Evolutionary conservation across 1,140 invertebrate genomes (phyloP).

Genomic region (Ditylenchus dipsaci): DNA sequence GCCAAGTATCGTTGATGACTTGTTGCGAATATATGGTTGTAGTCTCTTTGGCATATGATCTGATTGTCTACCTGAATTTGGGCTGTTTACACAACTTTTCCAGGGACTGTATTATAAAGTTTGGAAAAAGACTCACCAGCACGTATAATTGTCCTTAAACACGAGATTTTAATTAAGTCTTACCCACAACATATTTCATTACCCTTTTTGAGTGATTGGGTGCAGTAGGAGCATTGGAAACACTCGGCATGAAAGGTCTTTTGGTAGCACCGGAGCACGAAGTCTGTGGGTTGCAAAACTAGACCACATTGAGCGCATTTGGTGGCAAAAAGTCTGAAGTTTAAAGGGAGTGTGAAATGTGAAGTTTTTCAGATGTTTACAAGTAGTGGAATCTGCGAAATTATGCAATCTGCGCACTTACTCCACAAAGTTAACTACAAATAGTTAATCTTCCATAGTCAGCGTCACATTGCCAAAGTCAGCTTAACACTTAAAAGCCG

Average conservation of each 20-base stretch:
- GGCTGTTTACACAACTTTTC: too few species aligned
- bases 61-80: slow-evolving; percentile 12
- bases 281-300: slow-evolving; percentile 15
- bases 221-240: slow-evolving; percentile 29
- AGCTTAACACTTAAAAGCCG: too few species aligned
- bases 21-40: slow-evolving; percentile 14
- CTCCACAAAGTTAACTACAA: too few species aligned
- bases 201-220: slow-evolving; percentile 16
- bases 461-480: too few species aligned
- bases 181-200: slow-evolving; percentile 18
- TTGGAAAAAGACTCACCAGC: too few species aligned
- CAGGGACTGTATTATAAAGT: too few species aligned
- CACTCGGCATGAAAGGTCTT: slow-evolving; percentile 26
- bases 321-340: neutral
- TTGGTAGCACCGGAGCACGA: slow-evolving; percentile 9
- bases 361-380: neutral
- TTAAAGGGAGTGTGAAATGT: neutral
- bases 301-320: slow-evolving; percentile 16
- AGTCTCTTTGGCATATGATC: slow-evolving; percentile 30
- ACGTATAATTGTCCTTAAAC: too few species aligned
- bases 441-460: too few species aligned
- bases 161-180: too few species aligned
- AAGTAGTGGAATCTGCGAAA: neutral
- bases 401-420: too few species aligned
- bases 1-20: neutral